Percentiles rank a stretch among this genome's conserved stretches.
phyloP scores from a whole-genome alignment of 1,140 invertebrate genomes.

The Holotrichia oblita region DNA sequence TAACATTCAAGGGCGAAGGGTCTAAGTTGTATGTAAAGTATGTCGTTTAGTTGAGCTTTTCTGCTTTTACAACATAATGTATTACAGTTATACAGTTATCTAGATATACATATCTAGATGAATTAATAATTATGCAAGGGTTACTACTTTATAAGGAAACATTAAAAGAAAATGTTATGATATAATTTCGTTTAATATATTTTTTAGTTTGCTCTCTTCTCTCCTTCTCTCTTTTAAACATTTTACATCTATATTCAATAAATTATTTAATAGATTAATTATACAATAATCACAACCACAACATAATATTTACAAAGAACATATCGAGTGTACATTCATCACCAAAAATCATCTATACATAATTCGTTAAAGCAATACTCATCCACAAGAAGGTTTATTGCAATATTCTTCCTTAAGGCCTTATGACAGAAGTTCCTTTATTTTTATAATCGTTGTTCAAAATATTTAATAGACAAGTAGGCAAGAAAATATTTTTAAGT shows the following conservation, averaged over 20 bases:
- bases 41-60: too few species aligned
- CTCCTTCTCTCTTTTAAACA: neutral
- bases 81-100: too few species aligned
- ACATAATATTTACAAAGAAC: slow-evolving; percentile 17
- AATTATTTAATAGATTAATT: slow-evolving; percentile 18
- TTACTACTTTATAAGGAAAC: too few species aligned
- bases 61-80: too few species aligned
- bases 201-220: neutral
- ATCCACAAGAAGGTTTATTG: neutral
- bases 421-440: neutral
- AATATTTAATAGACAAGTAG: slow-evolving; percentile 10
- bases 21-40: too few species aligned
- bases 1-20: too few species aligned
- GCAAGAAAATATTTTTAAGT: neutral
- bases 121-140: too few species aligned
- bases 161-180: neutral
- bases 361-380: slow-evolving; percentile 29
- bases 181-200: neutral
- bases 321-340: neutral
- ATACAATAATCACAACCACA: slow-evolving; percentile 26
- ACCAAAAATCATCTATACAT: neutral
- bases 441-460: slow-evolving; percentile 28
- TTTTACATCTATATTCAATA: slow-evolving; percentile 22
- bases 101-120: too few species aligned
- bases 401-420: slow-evolving; percentile 9